These are phyloP conservation scores for Cataglyphis altisquamis DNA, from an alignment of 2,888 invertebrate genomes.

Conservation along the genomic window DNA sequence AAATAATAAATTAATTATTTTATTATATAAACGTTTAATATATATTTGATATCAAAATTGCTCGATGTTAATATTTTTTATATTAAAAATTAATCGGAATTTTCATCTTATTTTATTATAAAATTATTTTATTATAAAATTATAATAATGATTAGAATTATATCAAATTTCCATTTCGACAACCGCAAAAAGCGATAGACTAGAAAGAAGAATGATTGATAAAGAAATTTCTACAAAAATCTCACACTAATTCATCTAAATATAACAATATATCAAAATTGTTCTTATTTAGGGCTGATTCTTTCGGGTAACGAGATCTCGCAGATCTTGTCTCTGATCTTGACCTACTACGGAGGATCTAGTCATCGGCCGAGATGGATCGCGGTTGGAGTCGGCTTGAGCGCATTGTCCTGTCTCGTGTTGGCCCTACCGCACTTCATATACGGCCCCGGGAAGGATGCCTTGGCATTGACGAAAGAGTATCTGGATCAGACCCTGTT, in stretches of 20 bases:
- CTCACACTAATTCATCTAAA: not conserved
- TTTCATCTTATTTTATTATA: not conserved
- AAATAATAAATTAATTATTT: not conserved
- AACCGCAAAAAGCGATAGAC: not conserved
- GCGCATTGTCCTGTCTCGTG: constrained; percentile 89
- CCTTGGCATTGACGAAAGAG: constrained; percentile 86
- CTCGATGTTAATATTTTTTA: not conserved
- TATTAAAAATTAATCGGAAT: not conserved
- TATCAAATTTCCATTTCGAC: not conserved
- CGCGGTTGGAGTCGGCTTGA: constrained; percentile 89
- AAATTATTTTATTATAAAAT: not conserved
- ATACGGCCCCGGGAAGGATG: constrained; percentile 88
- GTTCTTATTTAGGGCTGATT: constrained; percentile 88
- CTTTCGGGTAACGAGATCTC: constrained; percentile 91
- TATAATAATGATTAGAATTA: not conserved
- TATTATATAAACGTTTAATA: not conserved
- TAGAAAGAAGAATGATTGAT: not conserved
- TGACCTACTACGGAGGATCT: constrained; percentile 90
- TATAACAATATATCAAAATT: not conserved
- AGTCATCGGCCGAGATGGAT: constrained; percentile 90
- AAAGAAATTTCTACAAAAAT: not conserved
- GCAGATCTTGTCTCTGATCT: constrained; percentile 89
- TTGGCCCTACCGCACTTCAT: constrained; percentile 89
- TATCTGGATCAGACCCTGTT: constrained; percentile 82
- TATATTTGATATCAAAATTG: not conserved